Evolutionary conservation across 53 echinoderm and acorn worm genomes (phyloP).

Genomic region (Actinopyga echinites): DNA sequence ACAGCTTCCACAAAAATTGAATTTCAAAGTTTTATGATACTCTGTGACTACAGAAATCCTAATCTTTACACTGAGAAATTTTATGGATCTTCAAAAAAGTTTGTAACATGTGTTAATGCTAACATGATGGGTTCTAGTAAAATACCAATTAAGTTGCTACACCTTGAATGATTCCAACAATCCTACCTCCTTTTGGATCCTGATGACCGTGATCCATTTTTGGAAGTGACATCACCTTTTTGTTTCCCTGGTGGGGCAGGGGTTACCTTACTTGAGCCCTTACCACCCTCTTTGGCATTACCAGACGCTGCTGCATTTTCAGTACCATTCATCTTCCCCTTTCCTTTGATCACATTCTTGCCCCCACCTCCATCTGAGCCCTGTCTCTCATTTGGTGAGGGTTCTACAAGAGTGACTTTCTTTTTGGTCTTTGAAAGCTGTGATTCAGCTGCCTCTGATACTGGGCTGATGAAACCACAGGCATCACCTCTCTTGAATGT

Average conservation of each 20-base stretch:
- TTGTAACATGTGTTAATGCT: too few relatives aligned
- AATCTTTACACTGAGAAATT: too few relatives aligned
- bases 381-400: not conserved
- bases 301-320: not conserved
- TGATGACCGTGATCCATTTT: not conserved
- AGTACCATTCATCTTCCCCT: not conserved
- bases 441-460: not conserved
- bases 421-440: constrained; percentile 45
- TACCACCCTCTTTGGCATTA: not conserved
- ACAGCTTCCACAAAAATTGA: too few relatives aligned
- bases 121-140: too few relatives aligned
- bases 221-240: not conserved
- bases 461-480: constrained; percentile 12
- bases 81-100: too few relatives aligned
- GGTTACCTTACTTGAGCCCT: not conserved
- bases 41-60: too few relatives aligned
- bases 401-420: constrained; percentile 63
- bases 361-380: too few relatives aligned
- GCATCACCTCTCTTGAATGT: constrained; percentile 21
- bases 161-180: too few relatives aligned
- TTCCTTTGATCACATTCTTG: not conserved
- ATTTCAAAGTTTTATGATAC: too few relatives aligned
- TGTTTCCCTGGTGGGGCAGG: not conserved
- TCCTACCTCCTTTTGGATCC: constrained; percentile 5
- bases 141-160: too few relatives aligned